Evolutionary conservation across 2,888 invertebrate species (phyloP), one percentile per base, ranked within the genome.

Genomic region (Gisinianus flammeolus): DNA sequence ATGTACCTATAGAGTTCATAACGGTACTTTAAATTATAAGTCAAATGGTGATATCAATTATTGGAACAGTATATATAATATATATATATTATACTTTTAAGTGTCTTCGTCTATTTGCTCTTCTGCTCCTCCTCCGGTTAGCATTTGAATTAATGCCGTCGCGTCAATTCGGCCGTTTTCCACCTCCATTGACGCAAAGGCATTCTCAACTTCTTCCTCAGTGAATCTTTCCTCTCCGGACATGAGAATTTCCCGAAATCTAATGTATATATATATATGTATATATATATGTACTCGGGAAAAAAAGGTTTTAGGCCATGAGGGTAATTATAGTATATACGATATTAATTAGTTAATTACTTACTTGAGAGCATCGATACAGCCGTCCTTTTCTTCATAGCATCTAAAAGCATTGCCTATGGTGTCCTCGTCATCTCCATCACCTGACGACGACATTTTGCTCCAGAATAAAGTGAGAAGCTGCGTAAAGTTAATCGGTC

Each of bases 401-500:
- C 86, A 85, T 54, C 85, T 83, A 82, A 87, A 86, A 22, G 87
- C 86, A 73, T 86, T 85, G 58, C 84, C 82, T 80, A 87, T 86
- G 31, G 86, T 85, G 35, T 86, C 86, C 79, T 86, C 86, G 26
- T 86, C 86, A 79, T 87, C 87, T 31, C 19, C 83, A 69, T 82
- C 84, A n/a, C 87, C 87, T 31, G 69, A 30, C 26, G 16, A 12
- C 68, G 85, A 82, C 79, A 86, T 85, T 30, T 86, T 81, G 69
- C 86, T 86, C 62, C 86, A 86, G 73, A 87, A 87, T 81, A 87
- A 86, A 71, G 85, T 85, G 24, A 87, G 83, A 80, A 87, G 85
- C 85, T 86, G 86, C 28, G 87, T 87, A 83, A 87, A 87, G 80
- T 87, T 87, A 73, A 87, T 85, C 31, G 87, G 86, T 26, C 86